Evolutionary conservation across 2,888 invertebrate species (phyloP).

Genomic region (Andrena trimmerana): DNA sequence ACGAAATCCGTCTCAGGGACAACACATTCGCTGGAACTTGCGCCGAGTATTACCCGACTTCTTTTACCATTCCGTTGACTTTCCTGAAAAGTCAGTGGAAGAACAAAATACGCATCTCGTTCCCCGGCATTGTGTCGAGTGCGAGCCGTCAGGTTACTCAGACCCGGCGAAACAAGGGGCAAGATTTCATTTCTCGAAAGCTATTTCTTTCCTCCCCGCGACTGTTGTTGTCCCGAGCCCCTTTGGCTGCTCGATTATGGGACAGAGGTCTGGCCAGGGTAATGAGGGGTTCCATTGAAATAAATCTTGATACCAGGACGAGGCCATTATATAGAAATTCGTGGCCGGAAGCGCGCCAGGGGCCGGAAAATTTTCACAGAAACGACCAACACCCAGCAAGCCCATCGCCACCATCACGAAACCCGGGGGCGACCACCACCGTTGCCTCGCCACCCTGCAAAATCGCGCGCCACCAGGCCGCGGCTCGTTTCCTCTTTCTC

Average conservation of each 20-base stretch:
- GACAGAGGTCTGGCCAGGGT: conserved; percentile 67
- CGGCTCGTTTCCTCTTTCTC: conserved; percentile 65
- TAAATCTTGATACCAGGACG: conserved; percentile 82
- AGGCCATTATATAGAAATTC: conserved; percentile 81
- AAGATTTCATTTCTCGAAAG: conserved; percentile 10
- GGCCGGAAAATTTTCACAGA: conserved; percentile 69
- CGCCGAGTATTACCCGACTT: too few species aligned
- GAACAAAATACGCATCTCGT: too few species aligned
- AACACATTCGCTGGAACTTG: too few species aligned
- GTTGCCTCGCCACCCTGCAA: conserved; percentile 54
- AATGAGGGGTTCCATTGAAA: conserved; percentile 83
- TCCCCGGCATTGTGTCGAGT: background rate
- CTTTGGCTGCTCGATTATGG: conserved; percentile 24
- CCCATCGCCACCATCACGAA: conserved; percentile 1
- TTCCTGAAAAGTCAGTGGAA: too few species aligned
- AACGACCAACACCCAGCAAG: conserved; percentile 52
- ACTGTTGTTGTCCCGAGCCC: conserved; percentile 34
- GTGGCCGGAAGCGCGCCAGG: conserved; percentile 63
- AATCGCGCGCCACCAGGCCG: conserved; percentile 50
- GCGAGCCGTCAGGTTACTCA: background rate
- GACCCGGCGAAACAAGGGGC: background rate
- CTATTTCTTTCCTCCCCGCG: conserved; percentile 10
- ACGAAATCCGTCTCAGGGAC: too few species aligned
- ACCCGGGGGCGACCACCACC: conserved; percentile 17
- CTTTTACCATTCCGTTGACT: too few species aligned